A percentile compares a stretch with the other conserved stretches of the same genome.
These are phyloP conservation scores for Merluccius polli DNA, from an alignment of 2,797 vertebrate species.

Conservation along the genomic window DNA sequence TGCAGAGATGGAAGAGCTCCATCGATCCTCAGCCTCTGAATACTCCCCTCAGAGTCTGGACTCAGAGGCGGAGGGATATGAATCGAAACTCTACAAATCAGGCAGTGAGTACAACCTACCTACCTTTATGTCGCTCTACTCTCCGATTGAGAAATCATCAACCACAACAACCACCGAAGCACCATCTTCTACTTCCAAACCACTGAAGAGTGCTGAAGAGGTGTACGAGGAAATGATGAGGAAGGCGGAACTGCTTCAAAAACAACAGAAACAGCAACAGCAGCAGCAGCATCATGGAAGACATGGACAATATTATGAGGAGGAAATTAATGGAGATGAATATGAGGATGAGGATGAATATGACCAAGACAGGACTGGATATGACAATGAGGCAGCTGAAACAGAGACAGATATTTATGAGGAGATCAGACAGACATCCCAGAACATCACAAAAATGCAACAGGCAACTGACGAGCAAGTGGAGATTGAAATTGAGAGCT, in stretches of 20 bases:
- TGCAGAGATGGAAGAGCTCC: slow-evolving; percentile 98
- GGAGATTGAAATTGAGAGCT: slow-evolving; percentile 72
- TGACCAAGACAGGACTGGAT: slow-evolving; percentile 70
- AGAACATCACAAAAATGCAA: slow-evolving; percentile 80
- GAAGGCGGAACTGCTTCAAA: slow-evolving; percentile 94
- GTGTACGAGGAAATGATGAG: slow-evolving; percentile 99
- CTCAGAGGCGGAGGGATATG: slow-evolving; percentile 93
- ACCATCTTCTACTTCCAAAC: slow-evolving; percentile 78
- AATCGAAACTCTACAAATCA: slow-evolving; percentile 92
- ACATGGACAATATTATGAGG: slow-evolving; percentile 61
- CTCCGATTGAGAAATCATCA: slow-evolving; percentile 83
- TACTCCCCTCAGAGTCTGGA: slow-evolving; percentile 93
- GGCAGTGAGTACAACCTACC: slow-evolving; percentile 97
- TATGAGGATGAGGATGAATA: slow-evolving; percentile 81
- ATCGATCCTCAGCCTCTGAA: slow-evolving; percentile 96
- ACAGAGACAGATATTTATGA: slow-evolving; percentile 83
- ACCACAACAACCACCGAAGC: slow-evolving; percentile 69
- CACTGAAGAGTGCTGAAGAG: slow-evolving; percentile 95
- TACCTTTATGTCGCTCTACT: slow-evolving; percentile 98
- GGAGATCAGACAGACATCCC: slow-evolving; percentile 87
- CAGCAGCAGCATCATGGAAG: slow-evolving; percentile 65
- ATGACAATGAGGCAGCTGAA: slow-evolving; percentile 72
- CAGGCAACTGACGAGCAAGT: slow-evolving; percentile 74
- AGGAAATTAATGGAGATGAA: slow-evolving; percentile 80
- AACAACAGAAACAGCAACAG: slow-evolving; percentile 78